Base-by-base conservation (phyloP, 2,797 vertebrate species). In the Pelobates cultripes region DNA sequence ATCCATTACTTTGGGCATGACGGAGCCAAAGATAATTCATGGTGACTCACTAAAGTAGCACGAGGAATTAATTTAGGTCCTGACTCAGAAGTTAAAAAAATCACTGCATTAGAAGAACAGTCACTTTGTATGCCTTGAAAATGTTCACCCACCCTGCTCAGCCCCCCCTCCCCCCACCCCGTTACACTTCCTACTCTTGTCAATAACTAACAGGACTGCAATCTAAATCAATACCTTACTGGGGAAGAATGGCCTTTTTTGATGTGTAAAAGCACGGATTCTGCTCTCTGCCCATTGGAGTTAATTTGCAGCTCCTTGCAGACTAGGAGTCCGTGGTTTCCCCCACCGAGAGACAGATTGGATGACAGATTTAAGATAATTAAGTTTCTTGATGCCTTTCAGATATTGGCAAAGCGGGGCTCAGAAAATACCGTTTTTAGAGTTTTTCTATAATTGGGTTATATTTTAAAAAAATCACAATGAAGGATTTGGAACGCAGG, bases 321-420 rank as follows among this genome's bases (percentile, higher is more conserved):
- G 86, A 79, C 83, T 7, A 6, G 86, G 80, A 7, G 0, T 12
- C 10, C 78, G 73, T 85, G 69, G 75, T 76, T 89, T 84, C 17
- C 88, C 90, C 84, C 44, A 85, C 76, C 47, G 87, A 88, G 89
- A 91, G 87, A 86, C 86, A 90, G 91, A 91, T 87, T 87, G 88
- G 81, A 87, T 85, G 70, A 87, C 85, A 87, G 57, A 87, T 91
- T 88, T 86, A 88, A 84, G 73, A 86, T 91, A 90, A 92, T 87
- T 89, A 88, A 84, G 79, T 87, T 83, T 81, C 80, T 86, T 13
- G 41, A 75, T 87, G 74, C 71, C 85, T 86, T 89, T 85, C 68
- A 82, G 73, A 70, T 88, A 85, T 82, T 91, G 84, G 28, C 28
- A 28, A 28, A 28, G 28, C 28, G 28, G 28, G 28, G 28, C 28